Conservation (phyloP, 1,140 invertebrate species). For the Cherax quadricarinatus region DNA sequence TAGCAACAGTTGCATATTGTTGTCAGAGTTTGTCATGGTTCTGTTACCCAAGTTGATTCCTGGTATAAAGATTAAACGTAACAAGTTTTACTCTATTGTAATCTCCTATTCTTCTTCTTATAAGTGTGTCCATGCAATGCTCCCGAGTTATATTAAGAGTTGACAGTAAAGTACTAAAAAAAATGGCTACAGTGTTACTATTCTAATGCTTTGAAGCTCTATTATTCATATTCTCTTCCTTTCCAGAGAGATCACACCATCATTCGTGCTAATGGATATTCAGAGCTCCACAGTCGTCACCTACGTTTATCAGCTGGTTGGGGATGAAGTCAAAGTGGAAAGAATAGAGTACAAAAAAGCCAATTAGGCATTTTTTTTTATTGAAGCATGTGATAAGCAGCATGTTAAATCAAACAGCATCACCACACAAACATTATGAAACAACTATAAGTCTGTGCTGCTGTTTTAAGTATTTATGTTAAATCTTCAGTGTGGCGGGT, state of each 20-base stretch:
- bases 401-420: not conserved
- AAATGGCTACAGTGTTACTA: too few species aligned
- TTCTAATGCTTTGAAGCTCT: too few species aligned
- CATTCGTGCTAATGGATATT: constrained; percentile 99
- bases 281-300: constrained; percentile 98
- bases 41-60: too few species aligned
- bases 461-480: not conserved
- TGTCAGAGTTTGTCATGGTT: too few species aligned
- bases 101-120: too few species aligned
- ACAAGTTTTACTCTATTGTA: too few species aligned
- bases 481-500: too few species aligned
- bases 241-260: constrained; percentile 90
- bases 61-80: too few species aligned
- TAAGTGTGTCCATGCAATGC: too few species aligned
- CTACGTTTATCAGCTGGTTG: constrained; percentile 98
- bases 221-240: not conserved
- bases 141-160: too few species aligned
- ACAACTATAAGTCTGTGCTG: not conserved
- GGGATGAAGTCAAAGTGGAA: constrained; percentile 99
- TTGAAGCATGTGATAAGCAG: not conserved
- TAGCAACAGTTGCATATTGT: too few species aligned
- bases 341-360: constrained; percentile 96
- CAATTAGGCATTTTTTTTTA: constrained; percentile 7
- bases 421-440: not conserved
- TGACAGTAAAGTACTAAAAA: too few species aligned